These are phyloP conservation scores for Toxostoma redivivum DNA, from an alignment of 2,113 vertebrate genomes.

Conservation along the genomic window DNA sequence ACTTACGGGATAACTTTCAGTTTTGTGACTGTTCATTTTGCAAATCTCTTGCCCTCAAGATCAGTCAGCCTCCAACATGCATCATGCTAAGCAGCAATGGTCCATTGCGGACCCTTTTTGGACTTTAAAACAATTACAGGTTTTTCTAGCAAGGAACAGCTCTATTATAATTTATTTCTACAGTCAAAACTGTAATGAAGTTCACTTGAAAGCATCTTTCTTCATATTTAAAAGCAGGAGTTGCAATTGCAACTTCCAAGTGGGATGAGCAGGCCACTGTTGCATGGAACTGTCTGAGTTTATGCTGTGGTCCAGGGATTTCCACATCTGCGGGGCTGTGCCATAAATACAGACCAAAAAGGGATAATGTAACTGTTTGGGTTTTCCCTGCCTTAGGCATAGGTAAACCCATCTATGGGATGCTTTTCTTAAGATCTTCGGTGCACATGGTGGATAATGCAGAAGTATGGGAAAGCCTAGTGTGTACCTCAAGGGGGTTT, in stretches of 20 bases:
- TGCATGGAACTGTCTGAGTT: background rate
- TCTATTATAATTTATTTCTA: background rate
- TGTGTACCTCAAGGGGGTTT: background rate
- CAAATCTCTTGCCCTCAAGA: background rate
- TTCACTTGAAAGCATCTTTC: background rate
- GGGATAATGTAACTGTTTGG: background rate
- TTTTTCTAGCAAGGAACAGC: background rate
- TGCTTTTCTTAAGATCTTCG: background rate
- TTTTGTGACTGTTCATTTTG: background rate
- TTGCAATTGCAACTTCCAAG: accelerated
- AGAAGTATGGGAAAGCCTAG: background rate
- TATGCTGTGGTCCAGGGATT: too few relatives aligned
- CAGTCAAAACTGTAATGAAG: background rate
- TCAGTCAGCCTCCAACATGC: background rate
- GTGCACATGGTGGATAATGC: too few relatives aligned
- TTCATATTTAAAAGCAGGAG: background rate
- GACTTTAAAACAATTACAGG: background rate
- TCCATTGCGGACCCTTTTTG: background rate
- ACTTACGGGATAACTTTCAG: background rate
- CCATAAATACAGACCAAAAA: too few relatives aligned
- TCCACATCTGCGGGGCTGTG: background rate
- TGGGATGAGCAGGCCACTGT: background rate
- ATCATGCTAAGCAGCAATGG: background rate
- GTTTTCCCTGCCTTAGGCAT: background rate
- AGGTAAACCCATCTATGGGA: background rate